phyloP scores from a whole-genome alignment of 1,140 invertebrate species.

The Pygmarrhopalites habei region DNA sequence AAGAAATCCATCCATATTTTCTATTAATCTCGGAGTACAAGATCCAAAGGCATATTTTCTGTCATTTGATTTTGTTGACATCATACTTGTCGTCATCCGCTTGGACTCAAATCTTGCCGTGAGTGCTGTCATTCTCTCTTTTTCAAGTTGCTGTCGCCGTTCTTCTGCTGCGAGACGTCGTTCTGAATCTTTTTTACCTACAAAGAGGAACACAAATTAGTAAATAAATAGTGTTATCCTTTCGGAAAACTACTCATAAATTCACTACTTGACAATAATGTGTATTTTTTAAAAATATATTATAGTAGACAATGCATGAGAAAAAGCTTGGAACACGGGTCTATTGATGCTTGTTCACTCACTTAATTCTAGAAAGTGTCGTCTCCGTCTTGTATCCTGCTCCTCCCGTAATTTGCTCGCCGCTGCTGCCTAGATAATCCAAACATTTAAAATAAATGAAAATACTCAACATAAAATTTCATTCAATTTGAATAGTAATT shows the following conservation, averaged over 20 bases:
- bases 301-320: no score
- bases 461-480: no score
- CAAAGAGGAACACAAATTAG: no score
- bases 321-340: no score
- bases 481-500: no score
- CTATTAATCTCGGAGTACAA: slow-evolving; percentile 35
- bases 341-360: not conserved
- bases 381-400: slow-evolving; percentile 29
- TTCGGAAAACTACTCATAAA: no score
- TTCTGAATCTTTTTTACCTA: slow-evolving; percentile 33
- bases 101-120: slow-evolving; percentile 32
- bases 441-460: no score
- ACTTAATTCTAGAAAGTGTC: slow-evolving; percentile 35
- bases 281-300: no score
- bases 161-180: slow-evolving; percentile 35
- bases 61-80: not conserved
- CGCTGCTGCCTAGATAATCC: slow-evolving; percentile 22
- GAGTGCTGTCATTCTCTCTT: slow-evolving; percentile 24
- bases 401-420: slow-evolving; percentile 31
- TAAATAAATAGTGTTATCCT: no score
- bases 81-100: slow-evolving; percentile 15
- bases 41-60: slow-evolving; percentile 33
- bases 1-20: slow-evolving; percentile 36
- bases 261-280: not conserved
- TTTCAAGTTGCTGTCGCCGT: slow-evolving; percentile 28